Conservation (phyloP, 2,797 vertebrate genomes). For the Mionectes olivaceus region DNA sequence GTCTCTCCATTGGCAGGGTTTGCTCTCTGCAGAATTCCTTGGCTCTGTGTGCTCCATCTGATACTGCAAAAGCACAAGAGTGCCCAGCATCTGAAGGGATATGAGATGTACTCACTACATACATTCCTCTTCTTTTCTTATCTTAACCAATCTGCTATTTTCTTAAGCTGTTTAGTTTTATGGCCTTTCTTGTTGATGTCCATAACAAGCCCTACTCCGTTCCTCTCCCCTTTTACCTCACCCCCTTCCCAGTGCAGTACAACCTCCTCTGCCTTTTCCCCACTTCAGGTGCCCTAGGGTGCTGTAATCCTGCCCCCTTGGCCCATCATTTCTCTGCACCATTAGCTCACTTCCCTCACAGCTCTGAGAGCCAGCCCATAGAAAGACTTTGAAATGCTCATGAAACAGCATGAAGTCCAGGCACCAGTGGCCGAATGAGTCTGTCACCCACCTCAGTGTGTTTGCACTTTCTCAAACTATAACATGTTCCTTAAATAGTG, state of each 20-base stretch:
- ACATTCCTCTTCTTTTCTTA: not conserved
- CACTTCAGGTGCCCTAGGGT: not conserved
- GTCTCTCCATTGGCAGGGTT: not conserved
- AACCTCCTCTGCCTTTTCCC: not conserved
- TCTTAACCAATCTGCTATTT: not conserved
- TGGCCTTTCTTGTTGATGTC: not conserved
- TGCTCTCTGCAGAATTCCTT: accelerated
- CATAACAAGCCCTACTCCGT: accelerated
- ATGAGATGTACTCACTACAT: not conserved
- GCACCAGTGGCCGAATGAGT: not conserved
- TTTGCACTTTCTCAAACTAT: not conserved
- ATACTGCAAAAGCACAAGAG: not conserved
- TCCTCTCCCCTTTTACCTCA: not conserved
- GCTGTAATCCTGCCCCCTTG: not conserved
- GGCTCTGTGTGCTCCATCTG: not conserved
- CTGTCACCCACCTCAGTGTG: not conserved
- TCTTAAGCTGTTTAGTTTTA: not conserved
- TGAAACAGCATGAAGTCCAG: not conserved
- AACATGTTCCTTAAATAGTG: not conserved
- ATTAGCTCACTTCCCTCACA: not conserved
- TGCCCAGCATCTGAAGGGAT: not conserved
- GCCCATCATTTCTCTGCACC: accelerated
- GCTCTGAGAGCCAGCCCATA: accelerated
- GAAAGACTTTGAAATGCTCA: not conserved
- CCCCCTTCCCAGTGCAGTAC: not conserved